phyloP scores from a whole-genome alignment of 2,113 vertebrate genomes.

The Chrysemys picta region DNA sequence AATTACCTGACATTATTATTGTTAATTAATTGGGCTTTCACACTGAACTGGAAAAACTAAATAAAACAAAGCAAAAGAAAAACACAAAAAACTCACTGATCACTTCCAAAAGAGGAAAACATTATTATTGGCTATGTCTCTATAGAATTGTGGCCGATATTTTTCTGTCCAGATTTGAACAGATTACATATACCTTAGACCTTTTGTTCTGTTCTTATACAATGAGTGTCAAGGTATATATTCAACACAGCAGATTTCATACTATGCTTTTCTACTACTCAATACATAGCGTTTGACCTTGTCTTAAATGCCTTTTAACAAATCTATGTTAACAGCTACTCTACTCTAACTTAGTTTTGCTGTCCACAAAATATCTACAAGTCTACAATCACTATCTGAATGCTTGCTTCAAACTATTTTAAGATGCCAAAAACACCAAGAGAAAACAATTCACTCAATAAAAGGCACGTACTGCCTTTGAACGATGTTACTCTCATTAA shows the following conservation, averaged over 20 bases:
- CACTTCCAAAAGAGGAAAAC: not conserved
- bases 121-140: accelerated
- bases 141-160: not conserved
- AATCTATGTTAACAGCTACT: not conserved
- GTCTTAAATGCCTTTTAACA: not conserved
- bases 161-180: not conserved
- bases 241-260: not conserved
- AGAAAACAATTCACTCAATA: not conserved
- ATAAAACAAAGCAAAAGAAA: not conserved
- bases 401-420: not conserved
- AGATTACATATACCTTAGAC: not conserved
- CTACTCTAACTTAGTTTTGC: not conserved
- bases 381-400: not conserved
- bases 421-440: not conserved
- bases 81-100: not conserved
- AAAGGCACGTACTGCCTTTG: not conserved
- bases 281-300: not conserved
- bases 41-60: not conserved
- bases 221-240: not conserved
- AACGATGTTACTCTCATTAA: not conserved
- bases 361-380: not conserved
- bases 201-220: not conserved
- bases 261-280: not conserved
- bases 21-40: not conserved
- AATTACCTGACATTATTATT: not conserved